Percentiles rank a stretch among this genome's conserved stretches.
phyloP scores from a whole-genome alignment of 64 coral and sea anemone species.

The Stichodactyla helianthus region DNA sequence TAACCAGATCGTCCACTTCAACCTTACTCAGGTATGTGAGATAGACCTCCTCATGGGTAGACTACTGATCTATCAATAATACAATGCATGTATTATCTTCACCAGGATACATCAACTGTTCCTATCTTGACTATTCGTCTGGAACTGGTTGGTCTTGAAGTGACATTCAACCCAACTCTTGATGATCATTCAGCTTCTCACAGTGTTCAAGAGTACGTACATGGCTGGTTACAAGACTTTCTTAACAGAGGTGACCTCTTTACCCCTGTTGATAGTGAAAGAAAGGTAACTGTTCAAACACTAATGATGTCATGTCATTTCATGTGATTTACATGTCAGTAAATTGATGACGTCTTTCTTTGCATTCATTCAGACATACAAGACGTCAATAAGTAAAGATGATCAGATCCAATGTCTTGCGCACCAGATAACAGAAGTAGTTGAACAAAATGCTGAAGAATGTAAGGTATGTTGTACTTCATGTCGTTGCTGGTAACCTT shows the following conservation, averaged over 20 bases:
- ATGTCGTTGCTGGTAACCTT: neutral
- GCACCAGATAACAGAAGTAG: constrained; percentile 65
- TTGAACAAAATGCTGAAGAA: constrained; percentile 78
- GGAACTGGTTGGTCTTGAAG: constrained; percentile 83
- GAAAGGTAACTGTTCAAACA: constrained; percentile 65
- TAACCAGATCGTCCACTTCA: constrained; percentile 77
- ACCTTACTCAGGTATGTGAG: constrained; percentile 57
- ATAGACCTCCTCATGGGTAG: neutral
- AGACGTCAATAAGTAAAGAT: constrained; percentile 57
- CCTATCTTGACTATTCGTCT: constrained; percentile 85
- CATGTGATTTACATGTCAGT: too few species aligned
- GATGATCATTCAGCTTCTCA: constrained; percentile 66
- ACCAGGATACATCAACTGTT: constrained; percentile 39
- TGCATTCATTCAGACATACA: constrained; percentile 38
- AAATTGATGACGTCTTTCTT: too few species aligned
- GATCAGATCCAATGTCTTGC: constrained; percentile 48
- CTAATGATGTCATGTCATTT: constrained; percentile 22
- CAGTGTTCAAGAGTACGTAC: constrained; percentile 79
- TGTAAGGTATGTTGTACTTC: constrained; percentile 52
- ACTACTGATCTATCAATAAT: neutral
- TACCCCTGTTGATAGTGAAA: constrained; percentile 58
- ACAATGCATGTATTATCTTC: neutral
- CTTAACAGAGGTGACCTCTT: constrained; percentile 68
- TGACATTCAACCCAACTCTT: constrained; percentile 86
- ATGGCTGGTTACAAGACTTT: constrained; percentile 79